A percentile compares a stretch with the other conserved stretches of the same genome.
Conservation (phyloP, 2,113 vertebrate species). For the Cyanistes caeruleus region DNA sequence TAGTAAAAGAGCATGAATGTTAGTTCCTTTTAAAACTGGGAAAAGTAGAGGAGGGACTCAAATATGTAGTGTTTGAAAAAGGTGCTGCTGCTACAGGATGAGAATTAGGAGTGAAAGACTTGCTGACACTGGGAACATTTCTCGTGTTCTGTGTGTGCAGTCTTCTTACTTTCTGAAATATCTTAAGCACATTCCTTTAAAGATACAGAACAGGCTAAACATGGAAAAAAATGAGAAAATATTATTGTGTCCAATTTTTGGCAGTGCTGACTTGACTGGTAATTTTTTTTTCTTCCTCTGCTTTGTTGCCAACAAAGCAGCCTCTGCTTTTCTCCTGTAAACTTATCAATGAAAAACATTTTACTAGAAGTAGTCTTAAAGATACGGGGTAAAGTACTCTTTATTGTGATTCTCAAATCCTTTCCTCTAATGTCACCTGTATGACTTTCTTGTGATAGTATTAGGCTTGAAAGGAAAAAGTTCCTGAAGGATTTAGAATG, state of each 20-base stretch:
- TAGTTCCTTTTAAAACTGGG: background rate
- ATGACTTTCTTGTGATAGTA: background rate
- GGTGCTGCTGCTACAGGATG: background rate
- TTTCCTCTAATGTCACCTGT: background rate
- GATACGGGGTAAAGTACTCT: background rate
- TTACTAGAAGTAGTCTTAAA: background rate
- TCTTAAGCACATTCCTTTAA: background rate
- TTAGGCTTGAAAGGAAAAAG: background rate
- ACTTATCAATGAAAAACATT: background rate
- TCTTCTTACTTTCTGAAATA: background rate
- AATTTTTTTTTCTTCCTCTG: background rate
- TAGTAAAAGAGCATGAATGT: rapidly evolving
- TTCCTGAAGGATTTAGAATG: background rate
- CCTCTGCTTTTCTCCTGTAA: background rate
- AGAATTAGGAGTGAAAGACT: background rate
- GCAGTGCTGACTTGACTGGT: background rate
- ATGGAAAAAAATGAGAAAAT: background rate
- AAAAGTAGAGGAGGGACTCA: background rate
- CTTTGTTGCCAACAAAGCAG: background rate
- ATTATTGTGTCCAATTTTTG: rapidly evolving
- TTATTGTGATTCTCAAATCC: background rate
- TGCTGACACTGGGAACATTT: background rate
- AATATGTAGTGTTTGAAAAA: background rate
- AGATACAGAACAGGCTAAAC: background rate
- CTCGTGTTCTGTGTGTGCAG: rapidly evolving